Evolutionary conservation across 1,140 invertebrate species (phyloP).

Genomic region (Habropoda laboriosa): DNA sequence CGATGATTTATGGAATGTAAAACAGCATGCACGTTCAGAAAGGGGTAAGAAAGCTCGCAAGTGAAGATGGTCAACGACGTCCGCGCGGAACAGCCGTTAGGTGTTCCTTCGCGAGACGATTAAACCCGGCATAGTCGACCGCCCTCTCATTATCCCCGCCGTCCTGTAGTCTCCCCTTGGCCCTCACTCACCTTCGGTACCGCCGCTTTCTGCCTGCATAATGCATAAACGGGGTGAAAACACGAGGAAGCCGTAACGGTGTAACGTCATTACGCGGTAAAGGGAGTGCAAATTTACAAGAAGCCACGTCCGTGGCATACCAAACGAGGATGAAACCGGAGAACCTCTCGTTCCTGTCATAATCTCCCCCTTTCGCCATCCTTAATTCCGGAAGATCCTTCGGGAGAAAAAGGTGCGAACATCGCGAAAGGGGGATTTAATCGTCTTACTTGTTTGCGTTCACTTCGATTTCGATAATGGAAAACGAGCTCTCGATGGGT

Average conservation of each 20-base stretch:
- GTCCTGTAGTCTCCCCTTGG: neutral
- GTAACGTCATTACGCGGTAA: constrained; percentile 65
- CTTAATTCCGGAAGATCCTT: neutral
- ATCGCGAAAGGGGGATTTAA: constrained; percentile 3
- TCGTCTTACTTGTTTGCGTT: neutral
- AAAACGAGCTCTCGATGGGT: neutral
- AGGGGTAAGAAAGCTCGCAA: neutral
- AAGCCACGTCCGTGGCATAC: constrained; percentile 45
- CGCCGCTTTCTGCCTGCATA: constrained; percentile 51
- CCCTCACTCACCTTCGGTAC: constrained; percentile 9
- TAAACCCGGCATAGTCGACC: constrained; percentile 61
- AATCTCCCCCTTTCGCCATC: constrained; percentile 5
- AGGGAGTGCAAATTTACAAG: constrained; percentile 63
- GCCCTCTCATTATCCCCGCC: constrained; percentile 65
- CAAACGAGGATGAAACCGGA: constrained; percentile 39
- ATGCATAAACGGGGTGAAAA: constrained; percentile 71
- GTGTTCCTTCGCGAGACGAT: constrained; percentile 67
- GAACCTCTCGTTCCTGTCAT: constrained; percentile 4
- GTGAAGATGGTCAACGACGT: constrained; percentile 48
- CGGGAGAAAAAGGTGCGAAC: constrained; percentile 1
- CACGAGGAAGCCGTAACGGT: constrained; percentile 65
- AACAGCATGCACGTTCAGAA: neutral
- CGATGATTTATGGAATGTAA: constrained; percentile 14
- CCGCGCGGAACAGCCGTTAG: constrained; percentile 53
- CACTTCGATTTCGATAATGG: constrained; percentile 1